Conservation (phyloP, 2,797 vertebrate species). For the Helicolenus hilgendorfi region DNA sequence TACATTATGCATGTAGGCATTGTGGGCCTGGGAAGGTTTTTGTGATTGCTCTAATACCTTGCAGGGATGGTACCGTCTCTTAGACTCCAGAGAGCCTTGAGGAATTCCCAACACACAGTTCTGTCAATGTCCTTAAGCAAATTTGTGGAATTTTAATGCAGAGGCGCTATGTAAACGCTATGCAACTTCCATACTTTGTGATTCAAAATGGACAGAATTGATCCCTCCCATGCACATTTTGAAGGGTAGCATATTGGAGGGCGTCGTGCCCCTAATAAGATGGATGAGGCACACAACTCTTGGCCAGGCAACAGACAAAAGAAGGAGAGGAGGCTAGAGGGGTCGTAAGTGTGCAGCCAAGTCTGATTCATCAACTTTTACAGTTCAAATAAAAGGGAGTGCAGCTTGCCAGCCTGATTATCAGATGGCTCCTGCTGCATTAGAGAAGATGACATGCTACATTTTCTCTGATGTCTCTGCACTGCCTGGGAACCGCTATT, state of each 20-base stretch:
- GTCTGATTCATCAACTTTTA: slow-evolving; percentile 85
- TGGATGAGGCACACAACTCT: slow-evolving; percentile 62
- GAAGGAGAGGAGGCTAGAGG: slow-evolving; percentile 35
- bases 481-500: slow-evolving; percentile 9
- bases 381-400: slow-evolving; percentile 78
- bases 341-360: slow-evolving; percentile 69
- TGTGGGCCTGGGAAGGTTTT: background rate
- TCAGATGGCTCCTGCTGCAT: slow-evolving; percentile 76
- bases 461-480: slow-evolving; percentile 71
- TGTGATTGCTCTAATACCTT: slow-evolving; percentile 4
- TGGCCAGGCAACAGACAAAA: slow-evolving; percentile 63
- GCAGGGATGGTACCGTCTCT: background rate
- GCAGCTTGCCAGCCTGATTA: slow-evolving; percentile 81
- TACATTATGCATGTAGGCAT: background rate
- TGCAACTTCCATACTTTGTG: slow-evolving; percentile 41
- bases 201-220: slow-evolving; percentile 63
- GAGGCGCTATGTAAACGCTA: background rate
- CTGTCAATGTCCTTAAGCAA: background rate
- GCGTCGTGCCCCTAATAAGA: slow-evolving; percentile 61
- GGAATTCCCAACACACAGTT: background rate
- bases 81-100: background rate
- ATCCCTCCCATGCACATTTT: slow-evolving; percentile 43
- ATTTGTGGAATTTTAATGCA: slow-evolving; percentile 12
- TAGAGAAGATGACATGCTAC: slow-evolving; percentile 72
- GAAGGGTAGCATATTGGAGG: slow-evolving; percentile 60